Conservation (phyloP, 2,888 invertebrate species). For the Yponomeuta malinellus region DNA sequence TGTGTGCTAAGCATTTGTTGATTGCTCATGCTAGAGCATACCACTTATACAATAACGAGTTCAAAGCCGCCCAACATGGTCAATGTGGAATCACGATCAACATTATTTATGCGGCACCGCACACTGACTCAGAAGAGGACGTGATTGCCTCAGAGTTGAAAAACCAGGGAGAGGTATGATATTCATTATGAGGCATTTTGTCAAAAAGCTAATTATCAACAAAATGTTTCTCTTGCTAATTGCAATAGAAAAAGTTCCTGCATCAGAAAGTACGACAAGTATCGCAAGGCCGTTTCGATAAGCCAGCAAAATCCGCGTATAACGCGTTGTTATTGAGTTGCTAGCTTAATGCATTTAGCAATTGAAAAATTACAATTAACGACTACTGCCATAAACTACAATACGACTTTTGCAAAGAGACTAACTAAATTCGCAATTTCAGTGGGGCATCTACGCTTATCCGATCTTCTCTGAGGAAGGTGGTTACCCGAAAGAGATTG, state of each 20-base stretch:
- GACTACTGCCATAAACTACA: too few relatives aligned
- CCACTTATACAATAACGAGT: constrained; percentile 49
- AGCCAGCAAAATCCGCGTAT: background rate
- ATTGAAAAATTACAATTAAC: too few relatives aligned
- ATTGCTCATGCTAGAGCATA: constrained; percentile 72
- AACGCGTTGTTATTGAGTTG: too few relatives aligned
- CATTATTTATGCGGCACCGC: constrained; percentile 31
- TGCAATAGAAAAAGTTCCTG: too few relatives aligned
- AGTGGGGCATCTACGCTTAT: constrained; percentile 64
- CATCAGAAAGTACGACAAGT: too few relatives aligned
- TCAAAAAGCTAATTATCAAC: background rate
- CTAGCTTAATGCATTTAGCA: background rate
- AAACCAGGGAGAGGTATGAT: constrained; percentile 25
- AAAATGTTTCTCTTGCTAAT: background rate
- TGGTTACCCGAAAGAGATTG: constrained; percentile 68
- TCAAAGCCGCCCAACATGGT: constrained; percentile 39
- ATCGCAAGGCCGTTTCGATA: too few relatives aligned
- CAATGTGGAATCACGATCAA: constrained; percentile 36
- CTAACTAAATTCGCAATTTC: background rate
- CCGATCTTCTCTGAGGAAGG: constrained; percentile 67
- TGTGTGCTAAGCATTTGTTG: constrained; percentile 66
- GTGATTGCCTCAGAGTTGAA: constrained; percentile 34
- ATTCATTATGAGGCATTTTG: background rate
- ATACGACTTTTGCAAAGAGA: background rate
- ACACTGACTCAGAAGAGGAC: constrained; percentile 32